These are phyloP conservation scores for Luscinia megarhynchos DNA, from an alignment of 2,797 vertebrate genomes.

Conservation along the genomic window DNA sequence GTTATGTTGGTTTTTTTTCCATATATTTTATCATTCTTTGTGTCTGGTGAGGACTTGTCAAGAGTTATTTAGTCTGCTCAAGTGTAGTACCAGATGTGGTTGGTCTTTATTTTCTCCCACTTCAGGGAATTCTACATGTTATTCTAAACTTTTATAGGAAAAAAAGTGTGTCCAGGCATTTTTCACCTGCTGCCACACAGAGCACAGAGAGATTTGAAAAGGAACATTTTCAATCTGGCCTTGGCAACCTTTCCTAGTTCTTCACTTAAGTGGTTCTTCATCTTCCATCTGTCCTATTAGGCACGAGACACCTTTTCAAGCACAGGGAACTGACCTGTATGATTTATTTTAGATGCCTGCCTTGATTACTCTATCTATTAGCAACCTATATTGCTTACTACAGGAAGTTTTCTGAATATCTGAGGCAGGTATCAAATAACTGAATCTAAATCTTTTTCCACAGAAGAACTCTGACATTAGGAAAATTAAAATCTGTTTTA, in stretches of 20 bases:
- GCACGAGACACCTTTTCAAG: not conserved
- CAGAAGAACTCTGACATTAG: constrained; percentile 63
- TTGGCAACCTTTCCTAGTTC: not conserved
- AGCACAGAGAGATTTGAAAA: not conserved
- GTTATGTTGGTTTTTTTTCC: not conserved
- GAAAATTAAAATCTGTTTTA: constrained; percentile 70
- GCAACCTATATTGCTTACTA: not conserved
- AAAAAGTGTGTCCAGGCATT: not conserved
- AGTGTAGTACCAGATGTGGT: rapidly evolving
- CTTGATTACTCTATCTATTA: not conserved
- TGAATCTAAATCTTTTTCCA: constrained; percentile 47
- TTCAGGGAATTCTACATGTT: not conserved
- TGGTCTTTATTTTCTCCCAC: not conserved
- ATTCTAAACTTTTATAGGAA: not conserved
- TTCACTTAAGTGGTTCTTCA: not conserved
- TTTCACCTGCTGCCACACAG: not conserved
- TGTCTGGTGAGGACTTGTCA: not conserved
- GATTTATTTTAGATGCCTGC: not conserved
- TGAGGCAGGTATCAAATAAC: constrained; percentile 38
- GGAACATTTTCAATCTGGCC: not conserved
- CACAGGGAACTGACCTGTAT: not conserved
- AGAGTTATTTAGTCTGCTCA: not conserved
- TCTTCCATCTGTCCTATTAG: not conserved
- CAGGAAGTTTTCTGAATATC: not conserved
- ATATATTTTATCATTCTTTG: not conserved